Conservation (phyloP, 2,113 vertebrate genomes). For the Pelvicachromis taeniatus region DNA sequence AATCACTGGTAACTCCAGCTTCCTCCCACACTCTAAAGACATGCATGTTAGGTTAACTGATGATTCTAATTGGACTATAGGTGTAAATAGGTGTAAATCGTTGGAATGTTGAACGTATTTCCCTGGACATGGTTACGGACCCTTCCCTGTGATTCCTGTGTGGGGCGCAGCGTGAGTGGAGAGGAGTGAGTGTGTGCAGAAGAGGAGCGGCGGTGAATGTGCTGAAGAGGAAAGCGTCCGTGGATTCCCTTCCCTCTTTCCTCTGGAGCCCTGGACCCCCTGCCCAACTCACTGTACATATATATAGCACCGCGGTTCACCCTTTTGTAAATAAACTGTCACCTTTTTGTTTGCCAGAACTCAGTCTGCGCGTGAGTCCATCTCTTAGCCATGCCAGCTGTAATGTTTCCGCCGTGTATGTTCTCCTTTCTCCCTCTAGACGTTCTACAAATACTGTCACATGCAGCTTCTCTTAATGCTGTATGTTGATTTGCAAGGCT, state of each 20-base stretch:
- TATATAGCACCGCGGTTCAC: background rate
- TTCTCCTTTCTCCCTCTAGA: background rate
- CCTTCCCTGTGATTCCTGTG: too few relatives aligned
- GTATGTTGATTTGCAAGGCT: constrained; percentile 5
- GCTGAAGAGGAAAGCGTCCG: too few relatives aligned
- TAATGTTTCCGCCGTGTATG: background rate
- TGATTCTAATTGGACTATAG: background rate
- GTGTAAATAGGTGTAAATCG: background rate
- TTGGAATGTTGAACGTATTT: background rate
- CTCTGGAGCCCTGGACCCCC: too few relatives aligned
- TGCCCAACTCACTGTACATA: background rate
- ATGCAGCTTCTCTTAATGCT: background rate
- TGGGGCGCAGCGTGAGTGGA: too few relatives aligned
- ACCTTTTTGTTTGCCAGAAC: background rate
- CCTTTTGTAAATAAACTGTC: background rate
- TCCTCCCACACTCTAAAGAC: background rate
- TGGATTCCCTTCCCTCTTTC: too few relatives aligned
- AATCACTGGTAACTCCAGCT: background rate
- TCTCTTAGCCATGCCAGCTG: background rate
- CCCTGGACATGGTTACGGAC: too few relatives aligned
- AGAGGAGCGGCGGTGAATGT: too few relatives aligned
- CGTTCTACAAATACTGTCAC: background rate
- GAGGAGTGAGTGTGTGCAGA: too few relatives aligned
- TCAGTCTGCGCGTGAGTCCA: background rate
- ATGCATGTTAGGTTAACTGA: background rate